A percentile compares a stretch with the other conserved stretches of the same genome.
Conservation (phyloP, 2,888 invertebrate genomes). For the Cheilosia pagana region DNA sequence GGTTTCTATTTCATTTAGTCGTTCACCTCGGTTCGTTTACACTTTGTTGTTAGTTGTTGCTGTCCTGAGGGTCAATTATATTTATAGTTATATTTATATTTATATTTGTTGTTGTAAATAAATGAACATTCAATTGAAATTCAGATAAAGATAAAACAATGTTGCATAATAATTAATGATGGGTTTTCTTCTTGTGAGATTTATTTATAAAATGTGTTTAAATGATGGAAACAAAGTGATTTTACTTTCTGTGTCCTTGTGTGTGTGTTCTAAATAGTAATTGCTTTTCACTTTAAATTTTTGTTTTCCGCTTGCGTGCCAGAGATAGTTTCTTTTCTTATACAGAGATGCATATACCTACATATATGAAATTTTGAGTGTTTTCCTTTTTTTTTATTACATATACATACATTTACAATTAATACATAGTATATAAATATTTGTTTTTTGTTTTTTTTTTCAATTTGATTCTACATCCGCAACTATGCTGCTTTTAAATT, state of each 20-base stretch:
- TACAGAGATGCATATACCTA: slow-evolving; percentile 43
- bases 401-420: slow-evolving; percentile 73
- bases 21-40: slow-evolving; percentile 41
- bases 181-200: slow-evolving; percentile 46
- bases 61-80: slow-evolving; percentile 47
- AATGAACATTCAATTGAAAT: slow-evolving; percentile 63
- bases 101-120: slow-evolving; percentile 19
- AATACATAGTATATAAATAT: slow-evolving; percentile 70
- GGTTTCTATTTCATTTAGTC: neutral
- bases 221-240: slow-evolving; percentile 44
- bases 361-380: slow-evolving; percentile 17
- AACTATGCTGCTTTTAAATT: slow-evolving; percentile 71
- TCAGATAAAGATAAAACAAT: slow-evolving; percentile 15
- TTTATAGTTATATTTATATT: neutral
- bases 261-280: slow-evolving; percentile 47
- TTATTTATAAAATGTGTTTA: slow-evolving; percentile 66
- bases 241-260: slow-evolving; percentile 8
- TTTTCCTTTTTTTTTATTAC: slow-evolving; percentile 45
- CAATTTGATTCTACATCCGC: slow-evolving; percentile 68
- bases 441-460: slow-evolving; percentile 23
- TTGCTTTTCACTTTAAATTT: slow-evolving; percentile 39
- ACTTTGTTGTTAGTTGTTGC: neutral
- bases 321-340: slow-evolving; percentile 39
- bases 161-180: slow-evolving; percentile 9
- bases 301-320: slow-evolving; percentile 50